A percentile compares a stretch with the other conserved stretches of the same genome.
These are phyloP conservation scores for Lucinisca nassula DNA, from an alignment of 2,888 invertebrate species.

Conservation along the genomic window DNA sequence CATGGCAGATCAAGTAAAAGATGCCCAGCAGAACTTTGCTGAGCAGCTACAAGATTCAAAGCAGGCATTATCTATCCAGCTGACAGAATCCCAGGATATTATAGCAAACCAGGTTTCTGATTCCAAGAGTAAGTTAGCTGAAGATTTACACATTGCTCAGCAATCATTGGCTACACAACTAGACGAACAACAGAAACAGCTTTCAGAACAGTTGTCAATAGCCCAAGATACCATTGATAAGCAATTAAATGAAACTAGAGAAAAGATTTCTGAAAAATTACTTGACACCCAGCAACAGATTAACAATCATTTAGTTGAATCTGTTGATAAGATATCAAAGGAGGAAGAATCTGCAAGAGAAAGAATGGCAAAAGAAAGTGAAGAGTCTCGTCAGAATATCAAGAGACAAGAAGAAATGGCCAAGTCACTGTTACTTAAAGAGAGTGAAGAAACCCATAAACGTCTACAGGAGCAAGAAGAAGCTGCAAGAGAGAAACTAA, in stretches of 20 bases:
- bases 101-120: conserved; percentile 42
- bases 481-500: conserved; percentile 55
- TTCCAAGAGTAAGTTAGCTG: conserved; percentile 47
- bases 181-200: conserved; percentile 52
- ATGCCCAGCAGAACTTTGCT: conserved; percentile 50
- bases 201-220: conserved; percentile 48
- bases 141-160: conserved; percentile 53
- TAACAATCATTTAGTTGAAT: conserved; percentile 50
- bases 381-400: conserved; percentile 58
- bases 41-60: conserved; percentile 51
- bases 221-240: conserved; percentile 60
- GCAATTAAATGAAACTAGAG: conserved; percentile 53
- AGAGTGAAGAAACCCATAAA: conserved; percentile 64
- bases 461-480: conserved; percentile 56
- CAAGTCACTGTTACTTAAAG: conserved; percentile 51
- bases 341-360: conserved; percentile 58
- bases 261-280: conserved; percentile 63
- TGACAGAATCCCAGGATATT: conserved; percentile 50
- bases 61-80: conserved; percentile 40
- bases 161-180: conserved; percentile 51
- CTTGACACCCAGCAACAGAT: conserved; percentile 61
- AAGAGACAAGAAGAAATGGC: conserved; percentile 57
- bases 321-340: conserved; percentile 56
- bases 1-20: conserved; percentile 61
- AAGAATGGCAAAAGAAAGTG: conserved; percentile 54